phyloP scores from a whole-genome alignment of 2,797 vertebrate genomes.

The Enteromius trimaculatus region DNA sequence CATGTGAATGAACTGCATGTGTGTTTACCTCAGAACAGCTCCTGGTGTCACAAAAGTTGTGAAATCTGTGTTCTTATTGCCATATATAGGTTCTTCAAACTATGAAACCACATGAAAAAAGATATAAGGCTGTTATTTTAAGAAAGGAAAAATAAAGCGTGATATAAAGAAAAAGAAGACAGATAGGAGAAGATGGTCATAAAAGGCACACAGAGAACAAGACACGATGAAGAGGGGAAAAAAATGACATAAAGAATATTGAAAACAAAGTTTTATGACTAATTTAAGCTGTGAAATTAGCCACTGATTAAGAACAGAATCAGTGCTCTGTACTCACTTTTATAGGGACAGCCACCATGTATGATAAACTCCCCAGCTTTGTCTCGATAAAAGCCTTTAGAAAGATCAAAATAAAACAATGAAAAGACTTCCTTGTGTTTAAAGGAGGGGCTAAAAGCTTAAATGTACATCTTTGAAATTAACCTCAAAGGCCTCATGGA shows the following conservation, averaged over 20 bases:
- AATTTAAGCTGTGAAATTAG: not conserved
- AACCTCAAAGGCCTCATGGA: constrained; percentile 79
- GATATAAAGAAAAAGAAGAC: not conserved
- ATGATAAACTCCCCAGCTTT: constrained; percentile 72
- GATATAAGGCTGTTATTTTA: not conserved
- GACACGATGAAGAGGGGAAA: not conserved
- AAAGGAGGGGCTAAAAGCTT: not conserved
- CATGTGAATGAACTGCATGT: not conserved
- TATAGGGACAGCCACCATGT: constrained; percentile 73
- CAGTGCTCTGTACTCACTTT: constrained; percentile 67
- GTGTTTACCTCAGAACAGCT: constrained; percentile 77
- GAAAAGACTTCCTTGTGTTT: not conserved
- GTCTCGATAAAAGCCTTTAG: constrained; percentile 73
- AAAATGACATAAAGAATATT: not conserved
- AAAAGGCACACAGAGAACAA: not conserved
- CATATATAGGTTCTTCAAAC: constrained; percentile 83
- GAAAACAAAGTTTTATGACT: not conserved
- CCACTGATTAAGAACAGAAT: not conserved
- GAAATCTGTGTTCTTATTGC: constrained; percentile 77
- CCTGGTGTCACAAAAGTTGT: constrained; percentile 81
- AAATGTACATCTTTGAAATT: not conserved
- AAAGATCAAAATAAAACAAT: not conserved
- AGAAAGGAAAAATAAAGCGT: not conserved
- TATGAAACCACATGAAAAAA: constrained; percentile 52
- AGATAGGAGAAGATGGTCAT: not conserved